Conservation (phyloP, 2,888 invertebrate genomes). For the Poecilobothrus nobilitatus region DNA sequence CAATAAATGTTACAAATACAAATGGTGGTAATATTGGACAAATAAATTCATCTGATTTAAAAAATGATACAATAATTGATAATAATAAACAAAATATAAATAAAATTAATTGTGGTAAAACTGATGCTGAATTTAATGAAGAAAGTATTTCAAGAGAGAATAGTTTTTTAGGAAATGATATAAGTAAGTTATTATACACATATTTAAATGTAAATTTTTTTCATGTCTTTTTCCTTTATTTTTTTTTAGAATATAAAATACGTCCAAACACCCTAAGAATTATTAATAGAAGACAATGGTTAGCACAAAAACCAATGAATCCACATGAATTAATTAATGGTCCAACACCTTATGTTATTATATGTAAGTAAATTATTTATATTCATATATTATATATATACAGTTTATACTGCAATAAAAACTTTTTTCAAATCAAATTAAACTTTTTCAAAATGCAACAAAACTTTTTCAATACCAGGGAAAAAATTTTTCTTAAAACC, state of each 20-base stretch:
- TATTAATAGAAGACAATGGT: constrained; percentile 40
- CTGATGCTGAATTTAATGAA: too few relatives aligned
- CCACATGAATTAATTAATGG: constrained; percentile 32
- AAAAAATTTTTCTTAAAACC: too few relatives aligned
- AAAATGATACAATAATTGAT: background rate
- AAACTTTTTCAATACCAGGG: too few relatives aligned
- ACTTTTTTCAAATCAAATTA: too few relatives aligned
- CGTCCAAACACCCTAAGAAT: background rate
- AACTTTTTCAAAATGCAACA: too few relatives aligned
- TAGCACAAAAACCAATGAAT: constrained; percentile 45
- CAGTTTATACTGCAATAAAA: too few relatives aligned
- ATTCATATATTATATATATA: too few relatives aligned
- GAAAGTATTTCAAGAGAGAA: background rate
- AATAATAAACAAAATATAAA: background rate
- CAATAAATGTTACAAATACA: constrained; percentile 37
- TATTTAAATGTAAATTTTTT: background rate
- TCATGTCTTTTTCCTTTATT: too few relatives aligned
- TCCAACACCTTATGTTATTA: constrained; percentile 46
- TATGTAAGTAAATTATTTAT: constrained; percentile 45
- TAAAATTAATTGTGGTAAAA: too few relatives aligned
- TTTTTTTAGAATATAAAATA: background rate
- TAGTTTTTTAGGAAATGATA: background rate
- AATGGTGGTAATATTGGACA: constrained; percentile 8
- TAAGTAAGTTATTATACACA: background rate
- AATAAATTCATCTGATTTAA: background rate